Evolutionary conservation across 2,888 invertebrate genomes (phyloP), one percentile per base, ranked within the genome.

Genomic region (Crematogaster levior): DNA sequence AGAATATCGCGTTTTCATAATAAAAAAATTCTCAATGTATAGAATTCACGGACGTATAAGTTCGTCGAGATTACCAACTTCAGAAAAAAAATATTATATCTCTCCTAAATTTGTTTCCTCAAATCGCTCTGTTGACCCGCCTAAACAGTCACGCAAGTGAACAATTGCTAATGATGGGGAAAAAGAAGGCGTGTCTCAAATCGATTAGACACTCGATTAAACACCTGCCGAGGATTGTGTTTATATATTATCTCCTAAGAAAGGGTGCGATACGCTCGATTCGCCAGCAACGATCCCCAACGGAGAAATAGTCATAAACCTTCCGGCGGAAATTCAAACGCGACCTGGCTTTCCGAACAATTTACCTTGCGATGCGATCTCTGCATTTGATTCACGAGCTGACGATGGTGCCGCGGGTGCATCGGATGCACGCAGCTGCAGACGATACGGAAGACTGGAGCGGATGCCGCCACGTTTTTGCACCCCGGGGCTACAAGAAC

Each of bases 271-370:
- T 80, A 87, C 88, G 87, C 85, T 85, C 87, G 65, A 87, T 87
- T 87, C 86, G 85, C 83, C 72, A 87, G 84, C 88, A 85, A 87
- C 77, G 87, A 68, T 79, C 84, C 87, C 87, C 87, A 65, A 74
- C 81, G 88, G 87, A 86, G 87, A 65, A 86, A 86, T 86, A 87
- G 82, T 87, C 87, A 56, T 88, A 88, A 88, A 88, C 80, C 88
- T 88, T 85, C 79, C 85, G 79, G 63, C 84, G 86, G 88, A 88
- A 82, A 88, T 88, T 85, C 88, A 83, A 88, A 84, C 88, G 83
- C 81, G 83, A 75, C 83, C 73, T 73, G 79, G 83, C 86, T 85
- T 86, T 86, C 85, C 88, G 88, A 85, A 88, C 88, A 86, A 88
- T 88, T 88, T 86, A 85, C 88, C 68, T 68, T 63, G 82, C 88